Evolutionary conservation across 2,888 invertebrate species (phyloP).

Genomic region (Drosophila pullipes): DNA sequence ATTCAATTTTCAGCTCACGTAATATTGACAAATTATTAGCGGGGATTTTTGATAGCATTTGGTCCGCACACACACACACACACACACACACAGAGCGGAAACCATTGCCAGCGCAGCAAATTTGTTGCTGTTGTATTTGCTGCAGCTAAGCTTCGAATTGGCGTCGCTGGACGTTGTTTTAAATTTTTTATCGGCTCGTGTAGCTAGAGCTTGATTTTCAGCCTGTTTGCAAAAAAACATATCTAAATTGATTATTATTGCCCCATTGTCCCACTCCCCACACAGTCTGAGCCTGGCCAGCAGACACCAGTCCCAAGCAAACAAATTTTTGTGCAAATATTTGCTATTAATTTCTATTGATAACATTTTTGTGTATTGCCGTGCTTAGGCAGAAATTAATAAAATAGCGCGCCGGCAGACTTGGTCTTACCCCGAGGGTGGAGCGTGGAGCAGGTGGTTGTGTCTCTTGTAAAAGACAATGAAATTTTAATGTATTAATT

Average conservation of each 20-base stretch:
- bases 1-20: conserved; percentile 84
- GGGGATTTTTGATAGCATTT: conserved; percentile 77
- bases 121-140: conserved; percentile 50
- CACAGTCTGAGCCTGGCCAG: background rate
- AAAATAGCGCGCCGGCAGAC: conserved; percentile 31
- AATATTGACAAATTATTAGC: conserved; percentile 84
- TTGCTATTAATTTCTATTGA: conserved; percentile 77
- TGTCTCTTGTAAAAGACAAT: conserved; percentile 34
- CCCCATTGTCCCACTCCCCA: background rate
- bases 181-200: conserved; percentile 55
- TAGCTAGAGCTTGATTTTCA: conserved; percentile 6
- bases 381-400: conserved; percentile 50
- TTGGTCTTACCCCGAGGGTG: background rate
- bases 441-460: background rate
- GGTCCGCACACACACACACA: conserved; percentile 30
- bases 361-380: conserved; percentile 49
- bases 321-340: conserved; percentile 77
- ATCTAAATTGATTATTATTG: conserved; percentile 74
- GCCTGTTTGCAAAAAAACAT: conserved; percentile 43
- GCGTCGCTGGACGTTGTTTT: conserved; percentile 49
- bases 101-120: conserved; percentile 43
- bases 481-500: conserved; percentile 73
- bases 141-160: conserved; percentile 66
- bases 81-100: conserved; percentile 29
- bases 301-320: conserved; percentile 38